Evolutionary conservation across 2,797 vertebrate genomes (phyloP), one percentile per base, ranked within the genome.

Genomic region (Gephyroberyx darwinii): DNA sequence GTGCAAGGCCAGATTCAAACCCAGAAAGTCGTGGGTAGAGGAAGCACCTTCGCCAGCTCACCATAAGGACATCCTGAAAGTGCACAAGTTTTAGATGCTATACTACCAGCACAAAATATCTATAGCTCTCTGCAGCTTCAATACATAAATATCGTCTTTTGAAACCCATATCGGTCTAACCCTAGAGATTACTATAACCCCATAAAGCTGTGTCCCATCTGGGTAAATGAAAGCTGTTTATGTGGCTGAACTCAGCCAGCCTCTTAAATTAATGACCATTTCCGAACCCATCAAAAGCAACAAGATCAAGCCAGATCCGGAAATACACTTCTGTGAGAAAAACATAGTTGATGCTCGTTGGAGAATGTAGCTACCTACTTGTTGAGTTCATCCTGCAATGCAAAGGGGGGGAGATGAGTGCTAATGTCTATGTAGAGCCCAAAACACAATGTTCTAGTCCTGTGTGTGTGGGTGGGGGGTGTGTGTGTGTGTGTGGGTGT

Each of bases 191-290:
- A 72, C 65, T 55, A 48, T n/a, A 63, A 68, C 82, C n/a, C 70
- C 56, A 69, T 16, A 8, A 54, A 75, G 80, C 47, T 51, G 53
- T 33, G 45, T 66, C 54, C 67, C 67, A 53, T 65, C 39, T 57
- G 64, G 33, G 14, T 55, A 73, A 75, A 65, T 69, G 59, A 78
- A 60, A 63, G 71, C 69, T 78, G 63, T 85, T 81, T n/a, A 84
- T 70, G 78, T 80, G 77, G 82, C 80, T 68, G 48, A 67, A 76
- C 74, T 75, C 51, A 60, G 69, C 63, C 75, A 62, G 68, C 69
- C 83, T 74, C 78, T 84, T 60, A 78, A 87, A 90, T 86, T 77
- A 88, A 87, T 75, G 57, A 83, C 75, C 71, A 61, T 77, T 69
- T 80, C 61, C 56, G 48, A 51, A 77, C 84, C 74, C 80, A 81